Evolutionary conservation across 64 coral and sea anemone genomes (phyloP), one percentile per base, ranked within the genome.

Genomic region (Pocillopora damicornis): DNA sequence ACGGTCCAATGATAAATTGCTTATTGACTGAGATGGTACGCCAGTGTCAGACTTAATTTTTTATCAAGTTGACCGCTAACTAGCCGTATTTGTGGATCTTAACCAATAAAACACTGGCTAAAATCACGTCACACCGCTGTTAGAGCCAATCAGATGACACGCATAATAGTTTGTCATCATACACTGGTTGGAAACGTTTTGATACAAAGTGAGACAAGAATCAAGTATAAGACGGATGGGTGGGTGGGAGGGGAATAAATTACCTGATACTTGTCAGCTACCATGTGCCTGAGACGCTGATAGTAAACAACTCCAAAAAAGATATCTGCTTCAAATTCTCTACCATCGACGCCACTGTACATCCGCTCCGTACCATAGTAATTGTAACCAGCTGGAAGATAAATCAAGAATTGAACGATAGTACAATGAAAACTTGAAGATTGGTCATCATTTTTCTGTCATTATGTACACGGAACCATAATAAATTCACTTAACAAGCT

Each of bases 291-390:
- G 56, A 99, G 73, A 81, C 96, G 90, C n/a, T 99, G 96, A 86
- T 99, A 99, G 86, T 99, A 99, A 65, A 99, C 96, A 1, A 99
- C 78, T 71, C 96, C 96, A 86, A 99, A 86, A 79, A 99, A 99
- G 67, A 99, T 99, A 59, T 99, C 96, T 15, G 93, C 96, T 57
- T 99, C 93, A 91, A 99, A 99, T 72, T 99, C 93, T 15, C 93
- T 76, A 2, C 96, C 96, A 72, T 92, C 90, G 17, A 92, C 93
- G 36, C 96, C 96, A 76, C 96, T 99, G 74, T 99, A 99, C 81
- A 99, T 83, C 86, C 96, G 67, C 76, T 99, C 96, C 11, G 96
- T 95, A 56, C 96, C 96, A 83, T 92, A 99, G 64, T 95, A 99
- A 59, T 99, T 93, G 63, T 99, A 99, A 18, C 96, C 96, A 88